Conservation (phyloP, 1,140 invertebrate species). For the Aphaenogaster ashmeadi region DNA sequence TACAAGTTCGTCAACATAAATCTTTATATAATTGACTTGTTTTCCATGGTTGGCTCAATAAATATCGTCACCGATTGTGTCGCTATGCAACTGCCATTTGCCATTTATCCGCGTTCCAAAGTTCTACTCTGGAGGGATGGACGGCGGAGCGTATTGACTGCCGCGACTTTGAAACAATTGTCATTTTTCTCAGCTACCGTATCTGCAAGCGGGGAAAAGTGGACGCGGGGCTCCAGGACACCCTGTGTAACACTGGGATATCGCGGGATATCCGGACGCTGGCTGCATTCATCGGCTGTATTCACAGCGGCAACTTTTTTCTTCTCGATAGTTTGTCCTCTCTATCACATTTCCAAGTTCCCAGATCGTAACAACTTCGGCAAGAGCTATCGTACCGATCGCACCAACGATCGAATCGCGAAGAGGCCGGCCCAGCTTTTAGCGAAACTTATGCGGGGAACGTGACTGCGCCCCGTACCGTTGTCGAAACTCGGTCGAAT, state of each 20-base stretch:
- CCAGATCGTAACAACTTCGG: slow-evolving; percentile 43
- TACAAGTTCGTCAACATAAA: background rate
- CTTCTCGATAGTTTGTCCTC: slow-evolving; percentile 17
- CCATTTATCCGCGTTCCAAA: slow-evolving; percentile 52
- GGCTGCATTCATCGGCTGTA: slow-evolving; percentile 14
- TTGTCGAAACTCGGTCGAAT: slow-evolving; percentile 31
- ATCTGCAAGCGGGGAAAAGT: background rate
- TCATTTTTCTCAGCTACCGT: slow-evolving; percentile 42
- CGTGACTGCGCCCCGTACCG: slow-evolving; percentile 33
- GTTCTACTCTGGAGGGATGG: background rate
- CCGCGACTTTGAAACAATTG: slow-evolving; percentile 50
- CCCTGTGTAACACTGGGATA: slow-evolving; percentile 14
- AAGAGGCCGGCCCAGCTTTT: slow-evolving; percentile 36
- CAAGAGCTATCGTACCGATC: slow-evolving; percentile 41
- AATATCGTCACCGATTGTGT: background rate
- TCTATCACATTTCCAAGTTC: slow-evolving; percentile 25
- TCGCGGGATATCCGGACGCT: slow-evolving; percentile 18
- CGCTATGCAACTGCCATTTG: slow-evolving; percentile 27
- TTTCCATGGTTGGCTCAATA: background rate
- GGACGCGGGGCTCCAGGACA: background rate
- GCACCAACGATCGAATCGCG: slow-evolving; percentile 43
- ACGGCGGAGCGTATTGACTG: slow-evolving; percentile 17
- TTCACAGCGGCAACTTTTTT: slow-evolving; percentile 55
- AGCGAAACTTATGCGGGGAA: slow-evolving; percentile 36
- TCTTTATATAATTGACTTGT: background rate